Percentiles rank a stretch among this genome's conserved stretches.
Conservation (phyloP, 2,797 vertebrate genomes). For the Xenops minutus region DNA sequence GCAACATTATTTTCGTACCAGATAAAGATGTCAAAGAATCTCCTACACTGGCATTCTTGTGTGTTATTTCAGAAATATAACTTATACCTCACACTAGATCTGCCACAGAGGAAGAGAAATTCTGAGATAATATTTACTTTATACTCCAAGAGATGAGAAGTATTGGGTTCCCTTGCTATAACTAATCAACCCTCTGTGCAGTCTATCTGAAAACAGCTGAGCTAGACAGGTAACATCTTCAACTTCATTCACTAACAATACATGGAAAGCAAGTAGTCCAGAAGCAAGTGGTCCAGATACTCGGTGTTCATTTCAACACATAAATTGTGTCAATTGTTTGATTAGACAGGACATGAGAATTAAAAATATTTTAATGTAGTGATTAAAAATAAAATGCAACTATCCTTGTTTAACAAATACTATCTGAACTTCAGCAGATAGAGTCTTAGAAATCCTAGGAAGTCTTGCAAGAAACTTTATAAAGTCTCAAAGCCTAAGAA, state of each 20-base stretch:
- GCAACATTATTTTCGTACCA: slow-evolving; percentile 3
- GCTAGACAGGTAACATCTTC: background rate
- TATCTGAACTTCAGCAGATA: background rate
- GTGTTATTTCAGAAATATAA: background rate
- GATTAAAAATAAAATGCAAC: background rate
- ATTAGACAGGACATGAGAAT: background rate
- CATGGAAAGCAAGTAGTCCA: background rate
- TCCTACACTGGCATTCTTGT: background rate
- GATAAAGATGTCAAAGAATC: slow-evolving; percentile 3
- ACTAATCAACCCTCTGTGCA: background rate
- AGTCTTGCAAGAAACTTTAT: background rate
- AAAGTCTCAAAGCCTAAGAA: background rate
- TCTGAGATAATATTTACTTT: background rate
- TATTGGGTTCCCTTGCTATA: background rate
- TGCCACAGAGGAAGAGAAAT: background rate
- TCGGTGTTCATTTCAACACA: background rate
- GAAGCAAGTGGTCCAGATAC: background rate
- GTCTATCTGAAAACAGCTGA: background rate
- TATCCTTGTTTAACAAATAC: background rate
- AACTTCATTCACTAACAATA: background rate
- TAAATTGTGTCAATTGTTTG: background rate
- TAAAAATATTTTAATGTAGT: background rate
- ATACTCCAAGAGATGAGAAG: background rate
- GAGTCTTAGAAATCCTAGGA: background rate
- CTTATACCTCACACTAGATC: background rate